These are phyloP conservation scores for Cettia cetti DNA, from an alignment of 2,113 vertebrate species.

Conservation along the genomic window DNA sequence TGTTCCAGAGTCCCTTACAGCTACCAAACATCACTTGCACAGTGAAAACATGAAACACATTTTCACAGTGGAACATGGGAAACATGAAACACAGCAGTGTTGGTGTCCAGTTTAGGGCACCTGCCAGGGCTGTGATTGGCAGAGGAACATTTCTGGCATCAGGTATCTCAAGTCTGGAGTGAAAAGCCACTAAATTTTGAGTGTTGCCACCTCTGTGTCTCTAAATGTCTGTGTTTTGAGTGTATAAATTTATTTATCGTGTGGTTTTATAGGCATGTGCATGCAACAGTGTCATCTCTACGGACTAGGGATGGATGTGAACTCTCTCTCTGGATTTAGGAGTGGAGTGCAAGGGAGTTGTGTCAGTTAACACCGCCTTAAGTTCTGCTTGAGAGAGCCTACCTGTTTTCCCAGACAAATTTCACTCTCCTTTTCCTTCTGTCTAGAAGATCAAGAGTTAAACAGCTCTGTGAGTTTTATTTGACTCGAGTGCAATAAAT, in stretches of 20 bases:
- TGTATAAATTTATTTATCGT: neutral
- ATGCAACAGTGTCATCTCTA: neutral
- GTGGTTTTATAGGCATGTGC: neutral
- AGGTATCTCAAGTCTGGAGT: neutral
- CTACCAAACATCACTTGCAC: neutral
- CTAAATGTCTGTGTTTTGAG: neutral
- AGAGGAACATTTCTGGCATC: neutral
- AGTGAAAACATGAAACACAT: neutral
- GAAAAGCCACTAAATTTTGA: neutral
- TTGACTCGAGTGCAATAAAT: conserved; percentile 32
- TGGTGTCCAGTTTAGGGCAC: neutral
- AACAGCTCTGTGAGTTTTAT: conserved; percentile 47
- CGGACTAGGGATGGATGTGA: neutral
- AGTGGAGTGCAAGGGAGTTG: neutral
- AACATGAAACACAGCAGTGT: neutral
- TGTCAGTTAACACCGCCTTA: neutral
- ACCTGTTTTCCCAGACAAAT: conserved; percentile 11
- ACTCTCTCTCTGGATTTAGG: neutral
- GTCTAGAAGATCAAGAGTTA: conserved; percentile 44
- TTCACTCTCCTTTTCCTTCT: conserved; percentile 19
- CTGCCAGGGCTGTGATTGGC: neutral
- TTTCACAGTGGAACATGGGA: neutral
- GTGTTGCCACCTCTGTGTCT: neutral
- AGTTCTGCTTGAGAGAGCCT: conserved; percentile 15
- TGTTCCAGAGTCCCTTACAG: neutral